Conservation (phyloP, 1,140 invertebrate species). For the Maniola jurtina region DNA sequence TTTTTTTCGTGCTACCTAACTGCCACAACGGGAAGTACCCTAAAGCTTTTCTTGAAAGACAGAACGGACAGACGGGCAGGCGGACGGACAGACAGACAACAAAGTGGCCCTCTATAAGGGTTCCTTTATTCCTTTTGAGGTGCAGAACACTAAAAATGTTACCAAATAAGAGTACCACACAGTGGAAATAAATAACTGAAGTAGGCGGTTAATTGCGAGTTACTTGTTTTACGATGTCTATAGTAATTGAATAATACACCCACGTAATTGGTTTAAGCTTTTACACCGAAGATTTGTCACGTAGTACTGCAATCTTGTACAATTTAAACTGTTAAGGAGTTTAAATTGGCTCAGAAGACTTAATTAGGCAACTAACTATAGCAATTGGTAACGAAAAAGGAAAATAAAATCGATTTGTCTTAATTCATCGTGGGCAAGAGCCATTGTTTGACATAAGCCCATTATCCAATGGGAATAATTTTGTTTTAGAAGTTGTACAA, state of each 20-base stretch:
- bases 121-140: too few species aligned
- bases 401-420: background rate
- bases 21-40: too few species aligned
- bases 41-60: too few species aligned
- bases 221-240: slow-evolving; percentile 4
- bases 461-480: too few species aligned
- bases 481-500: too few species aligned
- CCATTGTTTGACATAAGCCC: too few species aligned
- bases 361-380: background rate
- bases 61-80: too few species aligned
- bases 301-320: background rate
- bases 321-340: slow-evolving; percentile 4
- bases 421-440: background rate
- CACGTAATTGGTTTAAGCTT: slow-evolving; percentile 19
- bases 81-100: too few species aligned
- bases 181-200: background rate
- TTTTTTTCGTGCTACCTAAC: too few species aligned
- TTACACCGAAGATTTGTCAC: slow-evolving; percentile 6
- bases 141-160: too few species aligned
- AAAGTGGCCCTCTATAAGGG: too few species aligned
- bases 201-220: slow-evolving; percentile 14
- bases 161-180: background rate
- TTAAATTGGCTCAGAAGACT: background rate
- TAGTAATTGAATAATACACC: slow-evolving; percentile 22
- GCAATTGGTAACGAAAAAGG: background rate